phyloP scores from a whole-genome alignment of 1,140 invertebrate genomes.

The Tetramorium parvispinum region DNA sequence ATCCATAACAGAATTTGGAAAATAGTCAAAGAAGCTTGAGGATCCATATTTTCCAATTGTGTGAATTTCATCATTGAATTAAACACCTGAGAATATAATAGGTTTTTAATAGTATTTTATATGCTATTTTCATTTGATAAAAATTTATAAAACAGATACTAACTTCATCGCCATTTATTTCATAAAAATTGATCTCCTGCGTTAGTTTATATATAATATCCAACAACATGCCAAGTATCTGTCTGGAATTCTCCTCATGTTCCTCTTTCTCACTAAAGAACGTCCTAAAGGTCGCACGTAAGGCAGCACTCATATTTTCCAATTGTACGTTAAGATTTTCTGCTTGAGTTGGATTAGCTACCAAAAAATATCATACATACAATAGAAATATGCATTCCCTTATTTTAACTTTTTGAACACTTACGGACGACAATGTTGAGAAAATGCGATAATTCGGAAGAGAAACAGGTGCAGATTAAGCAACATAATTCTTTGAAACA shows the following conservation, averaged over 20 bases:
- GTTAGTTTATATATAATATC: conserved; percentile 81
- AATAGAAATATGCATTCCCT: neutral
- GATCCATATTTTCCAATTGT: conserved; percentile 75
- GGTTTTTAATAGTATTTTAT: conserved; percentile 38
- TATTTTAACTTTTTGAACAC: conserved; percentile 12
- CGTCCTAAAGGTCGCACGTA: conserved; percentile 72
- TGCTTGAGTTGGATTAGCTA: conserved; percentile 25
- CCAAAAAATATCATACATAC: neutral
- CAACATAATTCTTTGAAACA: conserved; percentile 87
- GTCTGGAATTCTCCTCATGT: conserved; percentile 76
- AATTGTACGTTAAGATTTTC: conserved; percentile 74
- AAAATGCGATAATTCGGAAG: conserved; percentile 83
- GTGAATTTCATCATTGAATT: conserved; percentile 82
- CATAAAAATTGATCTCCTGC: conserved; percentile 80
- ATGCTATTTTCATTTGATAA: neutral
- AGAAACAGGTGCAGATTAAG: conserved; percentile 83
- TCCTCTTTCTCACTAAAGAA: conserved; percentile 76
- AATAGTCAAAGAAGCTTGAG: conserved; percentile 72
- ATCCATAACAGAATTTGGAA: conserved; percentile 78
- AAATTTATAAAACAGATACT: conserved; percentile 39
- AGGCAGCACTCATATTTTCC: conserved; percentile 66
- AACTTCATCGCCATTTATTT: conserved; percentile 73
- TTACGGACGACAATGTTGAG: conserved; percentile 76
- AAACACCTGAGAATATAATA: conserved; percentile 76
- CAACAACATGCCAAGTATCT: conserved; percentile 81